phyloP scores from a whole-genome alignment of 2,888 invertebrate genomes.

The Schrankia costaestrigalis region DNA sequence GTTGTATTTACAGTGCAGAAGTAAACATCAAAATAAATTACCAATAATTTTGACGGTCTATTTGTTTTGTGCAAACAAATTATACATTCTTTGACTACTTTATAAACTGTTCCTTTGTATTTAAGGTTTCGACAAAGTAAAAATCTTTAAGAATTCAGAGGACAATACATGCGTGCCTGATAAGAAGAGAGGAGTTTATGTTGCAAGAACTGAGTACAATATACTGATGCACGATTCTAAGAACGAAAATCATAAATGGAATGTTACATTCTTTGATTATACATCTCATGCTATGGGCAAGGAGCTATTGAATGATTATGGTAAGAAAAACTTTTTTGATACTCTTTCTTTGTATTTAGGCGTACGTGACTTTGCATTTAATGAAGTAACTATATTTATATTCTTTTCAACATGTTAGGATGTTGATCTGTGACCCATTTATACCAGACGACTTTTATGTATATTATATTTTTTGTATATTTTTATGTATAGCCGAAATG shows the following conservation, averaged over 20 bases:
- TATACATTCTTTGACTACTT: not conserved
- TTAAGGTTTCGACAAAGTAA: slow-evolving; percentile 69
- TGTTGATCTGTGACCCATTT: no score
- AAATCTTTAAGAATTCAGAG: slow-evolving; percentile 69
- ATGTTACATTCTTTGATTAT: slow-evolving; percentile 98
- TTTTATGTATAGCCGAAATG: no score
- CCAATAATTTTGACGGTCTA: not conserved
- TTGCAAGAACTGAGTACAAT: slow-evolving; percentile 95
- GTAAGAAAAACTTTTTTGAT: slow-evolving; percentile 64
- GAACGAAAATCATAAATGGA: slow-evolving; percentile 88
- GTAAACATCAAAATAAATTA: no score
- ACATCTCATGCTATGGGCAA: slow-evolving; percentile 90
- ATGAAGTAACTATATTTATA: no score
- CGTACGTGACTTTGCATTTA: not conserved
- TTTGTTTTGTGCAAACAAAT: not conserved
- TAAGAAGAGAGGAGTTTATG: slow-evolving; percentile 85
- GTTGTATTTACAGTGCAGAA: no score
- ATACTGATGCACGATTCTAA: slow-evolving; percentile 95
- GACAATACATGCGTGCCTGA: slow-evolving; percentile 86
- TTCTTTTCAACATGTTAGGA: no score
- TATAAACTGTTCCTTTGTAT: slow-evolving; percentile 10
- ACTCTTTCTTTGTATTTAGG: not conserved
- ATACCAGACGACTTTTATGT: no score
- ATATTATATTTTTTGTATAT: no score
- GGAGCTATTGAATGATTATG: slow-evolving; percentile 89